phyloP scores from a whole-genome alignment of 1,140 invertebrate species.

The Gryon sp. region DNA sequence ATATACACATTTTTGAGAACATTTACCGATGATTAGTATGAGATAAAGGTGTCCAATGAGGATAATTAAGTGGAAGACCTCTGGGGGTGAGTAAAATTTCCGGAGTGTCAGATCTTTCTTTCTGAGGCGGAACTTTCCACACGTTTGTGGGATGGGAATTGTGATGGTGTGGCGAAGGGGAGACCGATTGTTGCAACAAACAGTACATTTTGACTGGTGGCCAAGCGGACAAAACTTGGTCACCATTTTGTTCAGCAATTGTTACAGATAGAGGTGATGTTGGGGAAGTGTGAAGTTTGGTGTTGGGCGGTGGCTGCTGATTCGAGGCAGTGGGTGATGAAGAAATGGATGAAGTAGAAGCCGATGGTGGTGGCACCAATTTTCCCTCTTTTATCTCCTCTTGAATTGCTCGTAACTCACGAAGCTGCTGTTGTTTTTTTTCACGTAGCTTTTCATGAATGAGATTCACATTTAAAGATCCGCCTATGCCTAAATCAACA shows the following conservation, averaged over 20 bases:
- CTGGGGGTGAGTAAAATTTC: slow-evolving; percentile 88
- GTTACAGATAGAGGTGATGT: slow-evolving; percentile 70
- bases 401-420: slow-evolving; percentile 89
- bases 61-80: slow-evolving; percentile 80
- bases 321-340: slow-evolving; percentile 70
- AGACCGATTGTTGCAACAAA: slow-evolving; percentile 67
- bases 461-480: slow-evolving; percentile 85
- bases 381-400: slow-evolving; percentile 93
- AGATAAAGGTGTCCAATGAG: slow-evolving; percentile 72
- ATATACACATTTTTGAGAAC: not conserved
- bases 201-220: slow-evolving; percentile 79
- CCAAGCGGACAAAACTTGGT: slow-evolving; percentile 69
- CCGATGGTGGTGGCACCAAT: slow-evolving; percentile 80
- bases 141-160: slow-evolving; percentile 67
- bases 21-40: slow-evolving; percentile 71
- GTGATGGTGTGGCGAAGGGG: slow-evolving; percentile 72
- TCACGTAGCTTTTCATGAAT: slow-evolving; percentile 93
- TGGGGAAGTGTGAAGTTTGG: slow-evolving; percentile 78
- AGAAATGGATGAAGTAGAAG: slow-evolving; percentile 72
- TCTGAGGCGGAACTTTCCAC: slow-evolving; percentile 69
- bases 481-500: slow-evolving; percentile 86
- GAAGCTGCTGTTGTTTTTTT: slow-evolving; percentile 92
- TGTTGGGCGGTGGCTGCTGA: slow-evolving; percentile 81
- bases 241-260: slow-evolving; percentile 67
- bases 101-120: slow-evolving; percentile 81